Percentiles rank a stretch among this genome's conserved stretches.
These are phyloP conservation scores for Microvelia longipes DNA, from an alignment of 1,140 invertebrate genomes.

Conservation along the genomic window DNA sequence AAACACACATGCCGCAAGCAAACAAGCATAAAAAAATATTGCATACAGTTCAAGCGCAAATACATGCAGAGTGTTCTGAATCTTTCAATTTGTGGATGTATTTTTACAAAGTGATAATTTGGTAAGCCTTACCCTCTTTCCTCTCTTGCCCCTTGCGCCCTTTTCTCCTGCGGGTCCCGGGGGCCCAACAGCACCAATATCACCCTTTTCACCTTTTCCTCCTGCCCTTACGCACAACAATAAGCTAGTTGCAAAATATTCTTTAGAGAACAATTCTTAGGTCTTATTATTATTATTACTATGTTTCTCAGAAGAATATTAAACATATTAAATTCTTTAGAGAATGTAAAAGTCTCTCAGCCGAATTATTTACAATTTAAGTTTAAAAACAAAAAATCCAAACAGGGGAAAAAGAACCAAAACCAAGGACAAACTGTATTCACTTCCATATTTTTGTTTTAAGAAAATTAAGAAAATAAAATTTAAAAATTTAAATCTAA, in stretches of 20 bases:
- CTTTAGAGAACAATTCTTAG: too few relatives aligned
- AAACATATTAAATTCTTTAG: too few relatives aligned
- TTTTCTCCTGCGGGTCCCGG: constrained; percentile 56
- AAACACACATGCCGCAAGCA: too few relatives aligned
- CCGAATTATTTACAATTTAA: too few relatives aligned
- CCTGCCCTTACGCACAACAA: constrained; percentile 28
- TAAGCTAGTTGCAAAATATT: not conserved
- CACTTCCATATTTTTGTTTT: not conserved
- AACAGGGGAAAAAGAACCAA: not conserved
- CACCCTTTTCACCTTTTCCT: constrained; percentile 60
- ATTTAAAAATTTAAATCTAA: not conserved
- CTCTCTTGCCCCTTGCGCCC: constrained; percentile 63
- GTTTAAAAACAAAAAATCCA: too few relatives aligned
- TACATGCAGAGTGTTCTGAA: too few relatives aligned
- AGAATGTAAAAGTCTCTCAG: too few relatives aligned
- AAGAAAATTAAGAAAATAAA: not conserved
- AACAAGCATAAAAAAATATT: too few relatives aligned
- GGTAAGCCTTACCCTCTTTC: constrained; percentile 58
- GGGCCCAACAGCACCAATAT: constrained; percentile 52
- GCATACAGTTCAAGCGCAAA: too few relatives aligned
- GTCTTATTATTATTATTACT: too few relatives aligned
- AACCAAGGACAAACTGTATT: not conserved
- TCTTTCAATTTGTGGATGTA: too few relatives aligned
- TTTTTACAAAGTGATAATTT: not conserved
- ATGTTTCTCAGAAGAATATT: too few relatives aligned